These are phyloP conservation scores for Deilephila porcellus DNA, from an alignment of 2,888 invertebrate genomes.

Conservation along the genomic window DNA sequence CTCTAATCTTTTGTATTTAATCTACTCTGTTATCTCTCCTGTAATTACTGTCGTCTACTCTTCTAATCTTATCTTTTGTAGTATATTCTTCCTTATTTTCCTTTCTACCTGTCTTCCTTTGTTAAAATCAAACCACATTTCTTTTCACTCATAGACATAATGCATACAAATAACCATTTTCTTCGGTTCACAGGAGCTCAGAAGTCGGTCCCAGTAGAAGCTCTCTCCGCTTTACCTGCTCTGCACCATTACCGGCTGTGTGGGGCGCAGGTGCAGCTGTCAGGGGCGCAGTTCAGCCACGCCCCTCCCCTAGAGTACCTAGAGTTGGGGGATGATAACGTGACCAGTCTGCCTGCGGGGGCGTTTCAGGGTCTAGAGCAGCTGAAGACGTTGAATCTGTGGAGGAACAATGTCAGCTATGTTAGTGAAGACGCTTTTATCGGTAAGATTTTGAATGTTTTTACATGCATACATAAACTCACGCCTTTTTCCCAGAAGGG, in stretches of 20 bases:
- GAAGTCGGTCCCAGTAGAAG: slow-evolving; percentile 17
- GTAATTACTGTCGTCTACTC: too few species aligned
- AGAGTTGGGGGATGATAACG: slow-evolving; percentile 34
- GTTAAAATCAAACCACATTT: too few species aligned
- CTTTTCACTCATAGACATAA: too few species aligned
- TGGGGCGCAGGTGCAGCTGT: slow-evolving; percentile 4
- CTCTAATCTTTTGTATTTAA: too few species aligned
- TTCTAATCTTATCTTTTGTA: too few species aligned
- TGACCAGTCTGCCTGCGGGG: slow-evolving; percentile 35
- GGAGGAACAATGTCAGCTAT: slow-evolving; percentile 41
- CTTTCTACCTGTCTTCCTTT: too few species aligned
- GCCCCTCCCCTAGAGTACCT: slow-evolving; percentile 31
- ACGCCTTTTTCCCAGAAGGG: too few species aligned
- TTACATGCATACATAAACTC: too few species aligned
- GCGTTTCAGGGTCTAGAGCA: slow-evolving; percentile 41
- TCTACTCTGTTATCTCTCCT: too few species aligned
- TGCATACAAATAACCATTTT: too few species aligned
- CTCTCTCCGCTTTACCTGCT: slow-evolving; percentile 4
- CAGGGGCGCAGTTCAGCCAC: neutral
- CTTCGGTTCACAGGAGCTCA: slow-evolving; percentile 12
- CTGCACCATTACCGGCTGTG: slow-evolving; percentile 27
- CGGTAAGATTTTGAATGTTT: slow-evolving; percentile 28
- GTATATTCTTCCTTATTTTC: too few species aligned
- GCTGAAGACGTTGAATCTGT: slow-evolving; percentile 42
- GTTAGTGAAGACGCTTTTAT: slow-evolving; percentile 41